Conservation (phyloP, 1,140 invertebrate species). For the Oreohelix idahoensis region DNA sequence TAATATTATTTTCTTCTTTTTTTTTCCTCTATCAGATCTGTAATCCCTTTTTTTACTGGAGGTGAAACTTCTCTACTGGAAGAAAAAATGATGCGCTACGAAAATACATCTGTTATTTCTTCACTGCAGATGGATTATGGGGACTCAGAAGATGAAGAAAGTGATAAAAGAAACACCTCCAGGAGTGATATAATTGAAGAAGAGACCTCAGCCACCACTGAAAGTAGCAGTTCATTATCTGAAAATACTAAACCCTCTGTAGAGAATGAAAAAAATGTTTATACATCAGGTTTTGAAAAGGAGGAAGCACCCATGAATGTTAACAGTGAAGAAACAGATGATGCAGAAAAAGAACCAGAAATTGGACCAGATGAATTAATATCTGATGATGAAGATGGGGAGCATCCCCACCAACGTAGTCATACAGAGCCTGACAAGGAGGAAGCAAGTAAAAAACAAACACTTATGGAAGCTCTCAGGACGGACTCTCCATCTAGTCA, state of each 20-base stretch:
- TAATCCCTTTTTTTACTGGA: no score
- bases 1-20: no score
- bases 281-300: neutral
- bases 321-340: neutral
- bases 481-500: slow-evolving; percentile 31
- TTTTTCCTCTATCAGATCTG: no score
- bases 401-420: slow-evolving; percentile 10
- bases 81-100: slow-evolving; percentile 19
- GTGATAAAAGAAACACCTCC: neutral
- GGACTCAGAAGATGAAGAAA: slow-evolving; percentile 36
- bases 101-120: slow-evolving; percentile 30
- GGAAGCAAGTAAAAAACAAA: neutral
- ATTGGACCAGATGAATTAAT: slow-evolving; percentile 15
- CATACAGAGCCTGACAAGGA: neutral
- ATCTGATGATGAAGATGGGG: slow-evolving; percentile 33
- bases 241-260: neutral
- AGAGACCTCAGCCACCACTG: neutral
- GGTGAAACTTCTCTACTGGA: neutral
- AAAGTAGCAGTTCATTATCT: neutral
- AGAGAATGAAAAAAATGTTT: neutral
- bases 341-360: slow-evolving; percentile 5
- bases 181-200: neutral
- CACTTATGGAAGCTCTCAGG: neutral
- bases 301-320: neutral
- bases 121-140: slow-evolving; percentile 38